Base-by-base conservation (phyloP, 2,113 vertebrate genomes). In the Corapipo altera region DNA sequence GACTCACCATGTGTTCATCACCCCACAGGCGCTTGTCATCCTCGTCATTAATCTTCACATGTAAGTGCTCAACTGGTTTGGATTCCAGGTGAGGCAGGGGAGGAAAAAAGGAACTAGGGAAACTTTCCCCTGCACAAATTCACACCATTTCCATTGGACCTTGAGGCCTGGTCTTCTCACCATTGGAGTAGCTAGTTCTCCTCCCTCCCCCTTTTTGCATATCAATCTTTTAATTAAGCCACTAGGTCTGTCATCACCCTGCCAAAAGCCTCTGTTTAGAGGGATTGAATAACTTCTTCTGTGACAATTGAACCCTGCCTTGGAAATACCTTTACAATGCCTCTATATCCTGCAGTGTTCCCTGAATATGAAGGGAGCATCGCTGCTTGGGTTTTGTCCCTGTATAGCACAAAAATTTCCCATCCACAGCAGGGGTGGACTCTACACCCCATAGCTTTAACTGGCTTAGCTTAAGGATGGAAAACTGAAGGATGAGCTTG, bases 1-100 rank as follows among this genome's bases (percentile, higher is more conserved):
- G 74, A 98, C 97, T 9, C 98, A 98, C 78, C 98, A 98, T 0
- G 93, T 98, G 64, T 98, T 98, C 96, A 97, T 98, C 92, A 98
- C 98, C 21, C 96, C 97, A 19, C 96, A 98, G 62, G 97, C 98
- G 0, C 94, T 98, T 5, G 93, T 98, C 74, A 96, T 98, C 89
- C 97, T 98, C 1, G 96, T 97, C 59, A 93, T 98, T 79, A 95
- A 97, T 69, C 95, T 98, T 55, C 96, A 96, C 76, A 97, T 93
- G 98, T 98, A 94, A 91, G 93, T 78, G 16, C 51, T 52, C 37
- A 78, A 65, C 65, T 57, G 80, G 16, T 70, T 84, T 52, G 74
- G 39, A 28, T 78, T 71, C 61, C 18, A 15, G 11, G n/a, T 20
- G 21, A 24, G 52, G 15, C 2, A 6, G 22, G 61, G 55, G 39